phyloP scores from a whole-genome alignment of 2,113 vertebrate genomes.

The Sander vitreus region DNA sequence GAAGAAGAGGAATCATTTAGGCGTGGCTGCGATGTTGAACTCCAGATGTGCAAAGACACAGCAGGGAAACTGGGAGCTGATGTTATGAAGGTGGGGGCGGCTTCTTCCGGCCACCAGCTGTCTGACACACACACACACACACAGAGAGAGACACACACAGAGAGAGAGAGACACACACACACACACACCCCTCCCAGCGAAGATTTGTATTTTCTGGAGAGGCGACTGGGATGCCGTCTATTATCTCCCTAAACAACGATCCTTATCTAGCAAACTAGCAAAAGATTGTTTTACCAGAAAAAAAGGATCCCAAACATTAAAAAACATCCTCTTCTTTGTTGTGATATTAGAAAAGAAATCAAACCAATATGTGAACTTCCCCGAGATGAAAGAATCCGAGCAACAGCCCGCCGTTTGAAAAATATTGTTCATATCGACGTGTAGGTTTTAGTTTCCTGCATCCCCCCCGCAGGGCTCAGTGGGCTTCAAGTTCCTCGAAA shows the following conservation, averaged over 20 bases:
- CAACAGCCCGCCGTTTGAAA: constrained; percentile 2
- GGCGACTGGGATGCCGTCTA: constrained; percentile 5
- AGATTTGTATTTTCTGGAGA: constrained; percentile 1
- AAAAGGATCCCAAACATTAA: neutral
- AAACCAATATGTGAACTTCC: neutral
- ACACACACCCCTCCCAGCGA: no score
- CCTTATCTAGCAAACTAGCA: no score
- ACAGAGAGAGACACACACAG: no score
- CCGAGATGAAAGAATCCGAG: constrained; percentile 20
- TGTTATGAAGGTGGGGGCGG: neutral
- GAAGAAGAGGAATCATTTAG: neutral
- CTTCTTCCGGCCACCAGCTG: constrained; percentile 24
- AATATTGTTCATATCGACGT: constrained; percentile 1
- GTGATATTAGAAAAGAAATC: constrained; percentile 3
- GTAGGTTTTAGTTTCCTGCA: neutral
- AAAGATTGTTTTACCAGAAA: neutral
- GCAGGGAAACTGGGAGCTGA: neutral
- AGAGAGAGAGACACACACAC: no score
- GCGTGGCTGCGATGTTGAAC: neutral
- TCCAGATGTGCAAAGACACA: constrained; percentile 11
- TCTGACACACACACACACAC: constrained; percentile 9
- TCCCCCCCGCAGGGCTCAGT: accelerated
- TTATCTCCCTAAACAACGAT: constrained; percentile 65
- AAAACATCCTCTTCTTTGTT: constrained; percentile 28
- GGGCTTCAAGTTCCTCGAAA: constrained; percentile 32